phyloP scores from a whole-genome alignment of 1,140 invertebrate genomes.

The Scaptodrosophila lebanonensis region DNA sequence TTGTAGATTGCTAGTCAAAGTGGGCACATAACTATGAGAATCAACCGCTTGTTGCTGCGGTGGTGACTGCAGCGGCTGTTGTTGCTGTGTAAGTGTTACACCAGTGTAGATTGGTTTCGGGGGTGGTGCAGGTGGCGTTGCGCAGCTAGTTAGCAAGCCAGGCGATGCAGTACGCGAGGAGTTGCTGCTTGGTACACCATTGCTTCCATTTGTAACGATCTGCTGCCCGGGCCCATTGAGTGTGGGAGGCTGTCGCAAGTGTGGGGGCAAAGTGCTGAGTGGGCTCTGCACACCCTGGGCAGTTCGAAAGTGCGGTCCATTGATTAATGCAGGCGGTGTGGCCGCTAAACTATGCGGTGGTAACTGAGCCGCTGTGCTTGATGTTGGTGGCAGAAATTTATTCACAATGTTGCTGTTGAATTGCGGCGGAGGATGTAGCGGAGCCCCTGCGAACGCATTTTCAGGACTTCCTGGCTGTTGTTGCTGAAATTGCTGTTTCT shows the following conservation, averaged over 20 bases:
- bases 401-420: conserved; percentile 46
- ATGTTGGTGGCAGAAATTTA: conserved; percentile 56
- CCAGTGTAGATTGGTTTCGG: not conserved
- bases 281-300: conserved; percentile 1
- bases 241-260: conserved; percentile 44
- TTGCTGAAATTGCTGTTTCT: conserved; percentile 23
- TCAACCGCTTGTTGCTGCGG: conserved; percentile 1
- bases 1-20: conserved; percentile 48
- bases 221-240: conserved; percentile 38
- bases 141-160: conserved; percentile 12
- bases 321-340: conserved; percentile 6
- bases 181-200: conserved; percentile 48
- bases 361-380: conserved; percentile 22
- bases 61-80: conserved; percentile 3
- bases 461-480: conserved; percentile 21
- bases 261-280: conserved; percentile 45
- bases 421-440: conserved; percentile 21
- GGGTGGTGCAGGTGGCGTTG: conserved; percentile 1
- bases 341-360: no score
- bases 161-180: conserved; percentile 69
- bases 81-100: conserved; percentile 1
- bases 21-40: conserved; percentile 18
- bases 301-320: conserved; percentile 8
- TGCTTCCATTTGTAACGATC: conserved; percentile 38
- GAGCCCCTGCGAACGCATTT: conserved; percentile 2